Conservation (phyloP, 1,140 invertebrate species). For the Drosophila triauraria region DNA sequence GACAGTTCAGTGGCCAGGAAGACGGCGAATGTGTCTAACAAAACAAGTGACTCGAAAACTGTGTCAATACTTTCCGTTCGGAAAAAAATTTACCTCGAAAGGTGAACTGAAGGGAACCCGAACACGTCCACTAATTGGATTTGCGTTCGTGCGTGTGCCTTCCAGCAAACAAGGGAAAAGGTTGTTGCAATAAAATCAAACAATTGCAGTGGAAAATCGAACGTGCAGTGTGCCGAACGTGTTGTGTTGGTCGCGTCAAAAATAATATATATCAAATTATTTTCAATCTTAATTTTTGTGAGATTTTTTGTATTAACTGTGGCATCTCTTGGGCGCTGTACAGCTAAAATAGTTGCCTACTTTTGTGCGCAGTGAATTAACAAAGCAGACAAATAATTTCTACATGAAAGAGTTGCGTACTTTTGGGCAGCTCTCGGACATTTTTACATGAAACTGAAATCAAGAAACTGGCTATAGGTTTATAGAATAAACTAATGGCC, state of each 20-base stretch:
- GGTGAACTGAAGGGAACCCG: conserved; percentile 27
- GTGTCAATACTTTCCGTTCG: conserved; percentile 75
- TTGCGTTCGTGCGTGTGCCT: conserved; percentile 58
- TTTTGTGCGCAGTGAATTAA: conserved; percentile 11
- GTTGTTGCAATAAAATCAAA: conserved; percentile 76
- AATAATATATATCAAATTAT: conserved; percentile 9
- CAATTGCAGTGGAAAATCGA: conserved; percentile 80
- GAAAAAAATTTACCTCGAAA: conserved; percentile 58
- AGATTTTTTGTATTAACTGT: conserved; percentile 2
- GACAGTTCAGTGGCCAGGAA: conserved; percentile 59
- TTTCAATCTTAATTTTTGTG: conserved; percentile 3
- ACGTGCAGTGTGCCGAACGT: conserved; percentile 71
- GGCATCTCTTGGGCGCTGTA: conserved; percentile 29
- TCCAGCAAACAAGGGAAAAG: conserved; percentile 65
- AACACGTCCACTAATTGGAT: conserved; percentile 65
- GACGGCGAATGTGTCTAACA: conserved; percentile 57
- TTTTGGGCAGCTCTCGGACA: neutral
- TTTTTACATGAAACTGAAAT: neutral
- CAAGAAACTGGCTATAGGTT: neutral
- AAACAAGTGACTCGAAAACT: conserved; percentile 57
- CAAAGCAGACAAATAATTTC: too few relatives aligned
- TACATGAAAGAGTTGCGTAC: conserved; percentile 13
- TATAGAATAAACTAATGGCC: too few relatives aligned
- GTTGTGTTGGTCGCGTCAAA: conserved; percentile 52
- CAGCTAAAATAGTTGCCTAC: conserved; percentile 21